These are phyloP conservation scores for Alviniconcha strummeri DNA, from an alignment of 2,888 invertebrate species.

Conservation along the genomic window DNA sequence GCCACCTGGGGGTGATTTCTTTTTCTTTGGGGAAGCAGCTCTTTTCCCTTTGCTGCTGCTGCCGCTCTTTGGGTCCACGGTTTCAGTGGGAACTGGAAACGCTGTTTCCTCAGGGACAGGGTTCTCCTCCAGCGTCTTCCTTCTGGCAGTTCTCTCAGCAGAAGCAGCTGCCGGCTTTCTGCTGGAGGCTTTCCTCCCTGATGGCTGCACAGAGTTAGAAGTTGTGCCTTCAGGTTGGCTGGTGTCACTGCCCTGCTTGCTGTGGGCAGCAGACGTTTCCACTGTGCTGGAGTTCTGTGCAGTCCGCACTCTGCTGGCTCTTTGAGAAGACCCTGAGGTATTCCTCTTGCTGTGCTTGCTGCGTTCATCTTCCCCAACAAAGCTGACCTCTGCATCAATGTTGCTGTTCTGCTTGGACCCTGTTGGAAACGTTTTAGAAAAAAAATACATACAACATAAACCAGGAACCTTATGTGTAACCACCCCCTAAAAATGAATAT, in stretches of 20 bases:
- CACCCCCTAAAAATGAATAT: too few species aligned
- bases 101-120: not conserved
- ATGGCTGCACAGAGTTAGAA: not conserved
- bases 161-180: not conserved
- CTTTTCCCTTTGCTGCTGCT: not conserved
- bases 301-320: not conserved
- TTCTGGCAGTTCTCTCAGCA: not conserved
- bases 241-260: not conserved
- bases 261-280: not conserved
- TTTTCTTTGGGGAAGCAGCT: not conserved
- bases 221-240: not conserved
- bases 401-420: slow-evolving; percentile 24
- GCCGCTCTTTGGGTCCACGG: too few species aligned
- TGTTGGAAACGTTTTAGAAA: not conserved
- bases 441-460: too few species aligned
- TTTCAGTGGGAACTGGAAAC: not conserved
- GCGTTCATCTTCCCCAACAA: not conserved
- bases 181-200: not conserved
- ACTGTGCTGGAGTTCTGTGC: not conserved
- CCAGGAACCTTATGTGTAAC: too few species aligned
- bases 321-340: too few species aligned
- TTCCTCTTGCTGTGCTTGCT: too few species aligned
- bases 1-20: not conserved
- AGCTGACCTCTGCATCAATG: slow-evolving; percentile 25
- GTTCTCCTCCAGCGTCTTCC: not conserved